Evolutionary conservation across 1,140 invertebrate genomes (phyloP).

Genomic region (Propsilocerus akamusi): DNA sequence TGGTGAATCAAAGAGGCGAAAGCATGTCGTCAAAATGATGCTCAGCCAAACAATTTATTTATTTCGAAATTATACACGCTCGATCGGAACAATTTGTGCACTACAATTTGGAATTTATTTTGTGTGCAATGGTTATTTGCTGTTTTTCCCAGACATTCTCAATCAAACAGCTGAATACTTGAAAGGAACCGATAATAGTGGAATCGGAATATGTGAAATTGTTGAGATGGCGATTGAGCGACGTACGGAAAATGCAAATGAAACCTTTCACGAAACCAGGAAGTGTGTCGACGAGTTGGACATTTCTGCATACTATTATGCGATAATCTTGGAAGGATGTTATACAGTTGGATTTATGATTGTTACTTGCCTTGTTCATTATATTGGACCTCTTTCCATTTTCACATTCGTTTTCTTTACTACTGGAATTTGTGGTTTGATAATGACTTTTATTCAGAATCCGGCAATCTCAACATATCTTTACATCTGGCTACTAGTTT

Average conservation of each 20-base stretch:
- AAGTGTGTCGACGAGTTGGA: neutral
- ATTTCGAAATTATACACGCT: neutral
- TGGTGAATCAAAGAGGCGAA: neutral
- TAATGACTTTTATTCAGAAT: constrained; percentile 3
- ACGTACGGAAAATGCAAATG: neutral
- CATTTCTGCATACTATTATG: neutral
- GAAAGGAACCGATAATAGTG: constrained; percentile 5
- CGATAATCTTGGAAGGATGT: constrained; percentile 7
- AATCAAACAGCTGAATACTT: constrained; percentile 24
- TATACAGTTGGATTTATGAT: constrained; percentile 7
- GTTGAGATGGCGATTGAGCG: neutral
- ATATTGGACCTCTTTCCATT: constrained; percentile 5
- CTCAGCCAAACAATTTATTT: neutral
- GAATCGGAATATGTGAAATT: constrained; percentile 13
- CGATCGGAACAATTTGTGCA: constrained; percentile 24
- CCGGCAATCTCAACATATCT: constrained; percentile 9
- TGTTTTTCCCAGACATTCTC: constrained; percentile 31
- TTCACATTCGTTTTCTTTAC: neutral
- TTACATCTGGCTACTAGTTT: constrained; percentile 9
- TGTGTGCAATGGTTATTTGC: constrained; percentile 29
- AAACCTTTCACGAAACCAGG: neutral
- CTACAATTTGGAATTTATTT: constrained; percentile 30
- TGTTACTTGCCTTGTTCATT: neutral
- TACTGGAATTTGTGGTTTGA: constrained; percentile 8
- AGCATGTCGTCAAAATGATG: neutral